These are phyloP conservation scores for Eurystomus glaucurus DNA, from an alignment of 2,797 vertebrate genomes.

Conservation along the genomic window DNA sequence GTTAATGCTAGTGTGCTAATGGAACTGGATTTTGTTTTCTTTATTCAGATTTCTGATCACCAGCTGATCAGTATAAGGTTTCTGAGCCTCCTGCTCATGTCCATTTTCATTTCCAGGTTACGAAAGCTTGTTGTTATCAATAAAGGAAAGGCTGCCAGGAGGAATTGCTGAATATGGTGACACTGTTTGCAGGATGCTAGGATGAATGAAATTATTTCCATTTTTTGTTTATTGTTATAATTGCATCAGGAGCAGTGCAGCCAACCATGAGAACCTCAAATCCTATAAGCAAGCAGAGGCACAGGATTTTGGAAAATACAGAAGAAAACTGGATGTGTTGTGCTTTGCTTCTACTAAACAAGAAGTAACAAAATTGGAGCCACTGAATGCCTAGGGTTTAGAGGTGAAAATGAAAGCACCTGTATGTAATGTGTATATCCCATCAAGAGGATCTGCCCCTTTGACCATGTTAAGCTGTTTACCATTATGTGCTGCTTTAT, in stretches of 20 bases:
- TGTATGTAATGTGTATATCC: not conserved
- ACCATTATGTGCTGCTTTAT: not conserved
- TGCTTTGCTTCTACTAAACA: not conserved
- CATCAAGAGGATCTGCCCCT: not conserved
- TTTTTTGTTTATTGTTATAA: conserved; percentile 46
- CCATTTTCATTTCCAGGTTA: conserved; percentile 8
- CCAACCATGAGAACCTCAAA: not conserved
- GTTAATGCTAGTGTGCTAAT: conserved; percentile 5
- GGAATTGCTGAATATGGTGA: not conserved
- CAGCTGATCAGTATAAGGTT: not conserved
- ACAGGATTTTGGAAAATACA: not conserved
- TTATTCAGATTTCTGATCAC: not conserved
- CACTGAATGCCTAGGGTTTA: not conserved
- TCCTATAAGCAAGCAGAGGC: not conserved
- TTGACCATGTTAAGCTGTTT: not conserved
- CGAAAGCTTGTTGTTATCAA: not conserved
- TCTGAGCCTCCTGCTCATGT: not conserved
- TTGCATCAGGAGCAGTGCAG: not conserved
- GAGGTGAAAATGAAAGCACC: not conserved
- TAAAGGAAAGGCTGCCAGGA: not conserved
- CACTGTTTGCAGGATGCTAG: not conserved
- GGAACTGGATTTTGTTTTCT: not conserved
- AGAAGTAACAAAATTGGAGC: not conserved
- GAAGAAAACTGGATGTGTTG: not conserved
- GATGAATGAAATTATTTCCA: not conserved